Evolutionary conservation across 2,113 vertebrate species (phyloP), one percentile per base, ranked within the genome.

Genomic region (Apus apus): DNA sequence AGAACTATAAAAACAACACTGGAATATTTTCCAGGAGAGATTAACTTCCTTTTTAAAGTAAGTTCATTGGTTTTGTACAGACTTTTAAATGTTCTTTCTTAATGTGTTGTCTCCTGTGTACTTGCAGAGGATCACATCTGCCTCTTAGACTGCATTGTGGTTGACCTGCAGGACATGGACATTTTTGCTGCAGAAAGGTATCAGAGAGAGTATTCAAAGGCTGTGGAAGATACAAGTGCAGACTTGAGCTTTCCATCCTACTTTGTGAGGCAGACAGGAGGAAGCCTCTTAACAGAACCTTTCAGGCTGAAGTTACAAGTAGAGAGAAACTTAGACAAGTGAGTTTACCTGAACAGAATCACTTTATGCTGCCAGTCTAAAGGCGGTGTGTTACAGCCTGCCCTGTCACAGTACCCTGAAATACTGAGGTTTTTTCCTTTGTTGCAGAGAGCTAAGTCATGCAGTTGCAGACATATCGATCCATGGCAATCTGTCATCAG

Each of bases 291-390:
- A 50, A 98, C 98, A 38, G 99, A 99, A 48, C 98, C 98, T 72
- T 99, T 99, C 93, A 97, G 98, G 29, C 98, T 99, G 73, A 98
- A 98, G 78, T 97, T 99, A 73, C 98, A 99, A 97, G 98, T 99
- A 72, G 99, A 99, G 73, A 99, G 99, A 72, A 99, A 99, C 96
- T 96, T 99, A 74, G 99, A 99, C 97, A 99, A 98, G 99, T 99
- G 97, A 98, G 98, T 98, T n/a, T 22, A 11, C 51, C 26, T 62
- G 8, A 84, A 56, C 13, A 60, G 36, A 8, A 19, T 72, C 46
- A 1, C 67, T 87, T 36, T 0, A 16, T 57, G 27, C 64, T 75
- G 34, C 60, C 18, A 40, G 23, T 21, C 45, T 51, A 2, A 38
- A 83, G 4, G 14, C 16, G 7, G 30, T 11, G 22, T 57, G 38